A percentile compares a stretch with the other conserved stretches of the same genome.
These are phyloP conservation scores for Oreochromis niloticus DNA, from an alignment of 2,113 vertebrate species.

Conservation along the genomic window DNA sequence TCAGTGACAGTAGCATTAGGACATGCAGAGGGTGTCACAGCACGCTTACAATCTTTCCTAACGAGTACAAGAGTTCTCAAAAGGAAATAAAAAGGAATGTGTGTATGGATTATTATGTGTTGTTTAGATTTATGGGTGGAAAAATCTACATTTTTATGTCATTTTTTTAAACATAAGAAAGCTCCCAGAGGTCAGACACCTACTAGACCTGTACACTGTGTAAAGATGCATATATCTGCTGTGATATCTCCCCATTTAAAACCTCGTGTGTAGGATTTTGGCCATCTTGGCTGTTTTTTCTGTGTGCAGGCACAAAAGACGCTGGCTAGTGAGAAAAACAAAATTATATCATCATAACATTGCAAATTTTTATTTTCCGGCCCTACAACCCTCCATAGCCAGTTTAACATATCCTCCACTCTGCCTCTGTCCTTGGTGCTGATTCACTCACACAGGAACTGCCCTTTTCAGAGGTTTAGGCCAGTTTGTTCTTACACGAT, in stretches of 20 bases:
- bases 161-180: background rate
- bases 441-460: background rate
- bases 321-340: background rate
- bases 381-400: background rate
- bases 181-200: background rate
- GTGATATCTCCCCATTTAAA: too few relatives aligned
- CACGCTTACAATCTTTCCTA: background rate
- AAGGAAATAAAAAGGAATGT: background rate
- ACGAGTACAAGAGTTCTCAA: background rate
- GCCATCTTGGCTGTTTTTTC: background rate
- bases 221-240: background rate
- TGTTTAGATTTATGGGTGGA: background rate
- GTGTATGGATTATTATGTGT: background rate
- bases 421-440: slow-evolving; percentile 60
- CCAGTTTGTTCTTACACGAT: background rate
- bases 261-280: too few relatives aligned
- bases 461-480: background rate
- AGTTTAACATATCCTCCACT: background rate
- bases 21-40: background rate
- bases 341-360: background rate
- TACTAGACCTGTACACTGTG: background rate
- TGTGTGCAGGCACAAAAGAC: background rate
- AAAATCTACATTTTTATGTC: background rate
- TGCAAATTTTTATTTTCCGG: background rate
- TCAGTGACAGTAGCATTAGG: background rate